Evolutionary conservation across 1,140 invertebrate genomes (phyloP), one percentile per base, ranked within the genome.

Genomic region (Cataglyphis hispanica): DNA sequence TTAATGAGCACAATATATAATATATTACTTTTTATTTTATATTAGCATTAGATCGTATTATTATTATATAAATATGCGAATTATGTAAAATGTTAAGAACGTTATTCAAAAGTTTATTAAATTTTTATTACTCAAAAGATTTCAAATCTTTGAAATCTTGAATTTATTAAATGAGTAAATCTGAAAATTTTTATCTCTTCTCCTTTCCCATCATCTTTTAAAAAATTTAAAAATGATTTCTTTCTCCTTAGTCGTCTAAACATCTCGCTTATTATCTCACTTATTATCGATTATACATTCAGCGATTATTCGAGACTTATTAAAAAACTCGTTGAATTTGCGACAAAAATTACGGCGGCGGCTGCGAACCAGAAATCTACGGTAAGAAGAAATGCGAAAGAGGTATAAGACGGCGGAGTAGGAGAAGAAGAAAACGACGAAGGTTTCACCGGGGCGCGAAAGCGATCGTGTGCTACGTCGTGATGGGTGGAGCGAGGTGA

Each of bases 401-500:
- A 46, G 84, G 37, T 53, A 66, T 43, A 61, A 75, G 56, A 46
- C 64, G 58, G 19, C 66, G 50, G 61, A 58, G 22, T 34, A 53
- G 80, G 53, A 46, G 64, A 43, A 13, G 60, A 61, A 27, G 70
- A 77, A 43, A 74, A 78, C 56, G 75, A 88, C 75, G 78, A 56
- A 75, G 89, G 86, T 89, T 89, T 88, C 76, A 86, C 64, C 84
- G 90, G 90, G 84, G 90, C 91, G 90, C 89, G 89, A 91, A 92
- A 90, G 91, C 84, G 93, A 93, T 91, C 91, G 92, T 93, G 93
- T 93, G 93, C 92, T 94, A 93, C 94, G 94, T 94, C 93, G 93
- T 93, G 94, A 94, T 95, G 94, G 94, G 94, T 94, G 94, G 94
- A 94, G 94, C 93, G 92, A 94, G 93, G 94, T 94, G 94, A 95